These are phyloP conservation scores for Balaenoptera acutorostrata DNA, from an alignment of 2,113 vertebrate genomes.

Conservation along the genomic window DNA sequence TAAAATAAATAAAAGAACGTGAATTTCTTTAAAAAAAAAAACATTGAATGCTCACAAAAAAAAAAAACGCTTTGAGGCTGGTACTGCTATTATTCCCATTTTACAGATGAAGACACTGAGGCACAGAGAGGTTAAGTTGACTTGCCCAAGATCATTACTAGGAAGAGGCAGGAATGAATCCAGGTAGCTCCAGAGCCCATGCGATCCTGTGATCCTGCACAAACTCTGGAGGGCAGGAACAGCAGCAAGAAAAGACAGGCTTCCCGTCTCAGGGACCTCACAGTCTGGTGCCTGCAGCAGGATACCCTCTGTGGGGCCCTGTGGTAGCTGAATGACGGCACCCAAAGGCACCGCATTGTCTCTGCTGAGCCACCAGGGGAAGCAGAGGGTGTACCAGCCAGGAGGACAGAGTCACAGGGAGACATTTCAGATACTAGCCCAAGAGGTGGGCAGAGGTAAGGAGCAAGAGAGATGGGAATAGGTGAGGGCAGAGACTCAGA, in stretches of 20 bases:
- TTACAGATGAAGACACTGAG: background rate
- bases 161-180: background rate
- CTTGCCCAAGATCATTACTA: background rate
- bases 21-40: too few species aligned
- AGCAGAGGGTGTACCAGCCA: background rate
- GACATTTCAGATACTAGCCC: background rate
- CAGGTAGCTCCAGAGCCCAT: background rate
- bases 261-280: background rate
- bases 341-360: background rate
- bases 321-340: background rate
- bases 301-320: background rate
- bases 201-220: background rate
- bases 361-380: background rate
- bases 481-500: fast-evolving
- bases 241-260: background rate
- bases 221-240: background rate
- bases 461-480: background rate
- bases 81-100: background rate
- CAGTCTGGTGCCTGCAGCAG: background rate
- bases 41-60: background rate
- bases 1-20: too few species aligned
- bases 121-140: background rate
- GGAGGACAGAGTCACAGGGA: background rate
- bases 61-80: background rate
- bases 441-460: background rate